These are phyloP conservation scores for Hyperopisus bebe DNA, from an alignment of 2,113 vertebrate species.

Conservation along the genomic window DNA sequence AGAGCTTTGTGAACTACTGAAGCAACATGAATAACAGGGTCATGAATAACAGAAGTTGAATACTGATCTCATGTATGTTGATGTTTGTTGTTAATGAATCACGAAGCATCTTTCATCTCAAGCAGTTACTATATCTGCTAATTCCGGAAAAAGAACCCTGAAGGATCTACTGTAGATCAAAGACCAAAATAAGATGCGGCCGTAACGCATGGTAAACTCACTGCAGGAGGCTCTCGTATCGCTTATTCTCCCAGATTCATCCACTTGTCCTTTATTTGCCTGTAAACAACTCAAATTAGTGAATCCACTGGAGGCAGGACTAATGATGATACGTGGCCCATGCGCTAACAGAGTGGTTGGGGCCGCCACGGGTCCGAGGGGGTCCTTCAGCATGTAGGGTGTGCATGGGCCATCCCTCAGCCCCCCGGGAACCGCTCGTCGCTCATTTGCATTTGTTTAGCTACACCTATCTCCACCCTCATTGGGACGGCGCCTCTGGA, in stretches of 20 bases:
- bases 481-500: neutral
- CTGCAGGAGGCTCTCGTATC: neutral
- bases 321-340: neutral
- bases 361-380: neutral
- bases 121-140: neutral
- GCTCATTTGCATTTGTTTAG: slow-evolving; percentile 26
- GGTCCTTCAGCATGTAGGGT: neutral
- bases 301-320: neutral
- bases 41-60: neutral
- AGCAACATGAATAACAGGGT: neutral
- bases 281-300: slow-evolving; percentile 5
- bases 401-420: neutral
- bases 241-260: neutral
- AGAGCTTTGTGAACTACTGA: neutral
- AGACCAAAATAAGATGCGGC: neutral
- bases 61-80: neutral
- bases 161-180: neutral
- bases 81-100: neutral
- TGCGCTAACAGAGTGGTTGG: neutral
- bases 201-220: neutral
- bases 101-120: neutral
- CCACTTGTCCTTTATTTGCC: neutral
- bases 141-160: neutral
- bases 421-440: neutral
- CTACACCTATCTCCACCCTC: neutral